Conservation (phyloP, 2,113 vertebrate genomes). For the Syngnathus floridae region DNA sequence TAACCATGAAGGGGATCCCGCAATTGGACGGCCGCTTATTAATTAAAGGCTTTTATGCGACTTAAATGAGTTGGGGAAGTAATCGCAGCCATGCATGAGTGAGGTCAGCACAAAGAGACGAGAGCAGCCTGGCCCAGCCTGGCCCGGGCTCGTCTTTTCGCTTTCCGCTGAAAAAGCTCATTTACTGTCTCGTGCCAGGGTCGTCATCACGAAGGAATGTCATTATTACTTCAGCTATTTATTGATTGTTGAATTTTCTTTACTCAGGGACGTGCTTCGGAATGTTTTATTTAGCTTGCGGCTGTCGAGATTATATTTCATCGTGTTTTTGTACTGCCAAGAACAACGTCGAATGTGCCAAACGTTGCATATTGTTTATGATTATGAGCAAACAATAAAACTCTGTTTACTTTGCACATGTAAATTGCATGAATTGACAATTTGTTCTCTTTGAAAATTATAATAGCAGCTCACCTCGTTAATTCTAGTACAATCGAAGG, state of each 20-base stretch:
- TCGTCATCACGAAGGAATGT: slow-evolving; percentile 15
- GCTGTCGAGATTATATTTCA: not conserved
- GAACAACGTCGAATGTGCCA: not conserved
- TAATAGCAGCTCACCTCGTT: not conserved
- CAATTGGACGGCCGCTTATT: slow-evolving; percentile 50
- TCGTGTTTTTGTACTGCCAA: not conserved
- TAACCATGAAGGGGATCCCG: slow-evolving; percentile 61
- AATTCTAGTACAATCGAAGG: not conserved
- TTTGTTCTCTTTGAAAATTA: not conserved
- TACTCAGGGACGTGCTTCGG: slow-evolving; percentile 12
- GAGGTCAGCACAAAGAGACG: slow-evolving; percentile 47
- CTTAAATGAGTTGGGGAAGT: slow-evolving; percentile 61
- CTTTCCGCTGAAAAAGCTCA: slow-evolving; percentile 43
- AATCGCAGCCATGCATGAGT: slow-evolving; percentile 45
- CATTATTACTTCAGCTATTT: slow-evolving; percentile 30
- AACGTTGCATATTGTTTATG: too few species aligned
- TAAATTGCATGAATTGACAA: not conserved
- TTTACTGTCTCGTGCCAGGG: slow-evolving; percentile 19
- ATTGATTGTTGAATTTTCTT: slow-evolving; percentile 11
- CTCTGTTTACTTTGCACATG: not conserved
- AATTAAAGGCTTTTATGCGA: slow-evolving; percentile 66
- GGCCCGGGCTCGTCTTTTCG: not conserved
- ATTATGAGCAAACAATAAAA: not conserved
- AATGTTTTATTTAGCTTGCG: not conserved
- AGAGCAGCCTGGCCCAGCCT: not conserved